A percentile compares a stretch with the other conserved stretches of the same genome.
Evolutionary conservation across 2,888 invertebrate genomes (phyloP).

Genomic region (Rhopalosiphum nymphaeae): DNA sequence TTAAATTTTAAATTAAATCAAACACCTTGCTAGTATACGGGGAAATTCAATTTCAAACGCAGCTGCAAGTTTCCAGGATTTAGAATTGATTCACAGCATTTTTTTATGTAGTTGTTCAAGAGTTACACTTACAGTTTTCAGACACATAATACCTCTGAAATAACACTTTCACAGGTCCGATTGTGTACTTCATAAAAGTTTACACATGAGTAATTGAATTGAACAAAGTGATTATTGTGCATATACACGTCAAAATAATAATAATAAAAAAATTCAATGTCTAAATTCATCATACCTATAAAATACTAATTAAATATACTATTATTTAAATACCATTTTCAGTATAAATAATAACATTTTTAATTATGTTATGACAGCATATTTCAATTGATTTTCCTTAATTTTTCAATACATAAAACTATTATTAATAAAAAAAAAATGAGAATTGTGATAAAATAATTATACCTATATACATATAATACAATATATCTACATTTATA

Average conservation of each 20-base stretch:
- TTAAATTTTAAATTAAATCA: constrained; percentile 24
- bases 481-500: background rate
- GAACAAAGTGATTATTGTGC: background rate
- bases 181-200: background rate
- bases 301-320: background rate
- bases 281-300: background rate
- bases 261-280: background rate
- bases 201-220: background rate
- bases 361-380: background rate
- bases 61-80: constrained; percentile 8
- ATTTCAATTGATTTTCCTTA: background rate
- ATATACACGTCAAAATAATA: background rate
- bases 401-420: no score
- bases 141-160: background rate
- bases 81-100: background rate
- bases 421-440: no score
- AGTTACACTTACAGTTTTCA: background rate
- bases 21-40: background rate
- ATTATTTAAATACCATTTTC: background rate
- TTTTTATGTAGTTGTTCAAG: background rate
- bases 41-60: constrained; percentile 19
- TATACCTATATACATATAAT: no score
- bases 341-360: background rate
- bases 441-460: no score
- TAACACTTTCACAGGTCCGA: background rate